phyloP scores from a whole-genome alignment of 1,140 invertebrate genomes.

The Drosophila tsacasi region DNA sequence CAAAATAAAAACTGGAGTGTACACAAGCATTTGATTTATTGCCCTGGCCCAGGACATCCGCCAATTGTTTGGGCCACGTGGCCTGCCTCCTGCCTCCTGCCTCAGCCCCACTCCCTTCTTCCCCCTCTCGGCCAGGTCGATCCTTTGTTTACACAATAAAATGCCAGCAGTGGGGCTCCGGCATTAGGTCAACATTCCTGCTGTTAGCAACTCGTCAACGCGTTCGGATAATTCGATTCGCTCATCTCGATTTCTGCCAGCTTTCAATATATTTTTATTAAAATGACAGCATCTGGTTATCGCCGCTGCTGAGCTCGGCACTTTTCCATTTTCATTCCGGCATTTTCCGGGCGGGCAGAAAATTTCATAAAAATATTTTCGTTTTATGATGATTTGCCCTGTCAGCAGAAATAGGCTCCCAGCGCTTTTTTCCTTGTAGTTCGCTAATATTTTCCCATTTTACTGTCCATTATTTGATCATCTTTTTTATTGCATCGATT shows the following conservation, averaged over 20 bases:
- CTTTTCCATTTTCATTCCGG: slow-evolving; percentile 16
- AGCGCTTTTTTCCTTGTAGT: slow-evolving; percentile 16
- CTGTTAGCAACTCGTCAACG: slow-evolving; percentile 53
- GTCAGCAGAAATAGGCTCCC: slow-evolving; percentile 33
- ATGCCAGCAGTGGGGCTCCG: slow-evolving; percentile 29
- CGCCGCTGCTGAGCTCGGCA: slow-evolving; percentile 27
- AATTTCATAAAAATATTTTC: slow-evolving; percentile 45
- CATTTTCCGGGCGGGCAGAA: slow-evolving; percentile 5
- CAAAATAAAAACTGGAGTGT: slow-evolving; percentile 63
- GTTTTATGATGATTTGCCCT: slow-evolving; percentile 46
- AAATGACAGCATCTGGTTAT: slow-evolving; percentile 57
- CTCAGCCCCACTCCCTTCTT: background rate
- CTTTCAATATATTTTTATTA: slow-evolving; percentile 64
- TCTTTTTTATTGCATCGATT: slow-evolving; percentile 12
- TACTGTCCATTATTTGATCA: slow-evolving; percentile 15
- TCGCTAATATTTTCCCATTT: slow-evolving; percentile 1
- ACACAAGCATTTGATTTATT: slow-evolving; percentile 67
- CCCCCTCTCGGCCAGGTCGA: background rate
- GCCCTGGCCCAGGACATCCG: slow-evolving; percentile 59
- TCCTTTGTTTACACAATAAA: slow-evolving; percentile 54
- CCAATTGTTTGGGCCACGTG: slow-evolving; percentile 61
- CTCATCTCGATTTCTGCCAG: slow-evolving; percentile 50
- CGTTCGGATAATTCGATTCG: slow-evolving; percentile 46
- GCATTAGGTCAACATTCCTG: slow-evolving; percentile 50
- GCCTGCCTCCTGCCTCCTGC: background rate